phyloP scores from a whole-genome alignment of 2,797 vertebrate species.

The Danio tinwini region DNA sequence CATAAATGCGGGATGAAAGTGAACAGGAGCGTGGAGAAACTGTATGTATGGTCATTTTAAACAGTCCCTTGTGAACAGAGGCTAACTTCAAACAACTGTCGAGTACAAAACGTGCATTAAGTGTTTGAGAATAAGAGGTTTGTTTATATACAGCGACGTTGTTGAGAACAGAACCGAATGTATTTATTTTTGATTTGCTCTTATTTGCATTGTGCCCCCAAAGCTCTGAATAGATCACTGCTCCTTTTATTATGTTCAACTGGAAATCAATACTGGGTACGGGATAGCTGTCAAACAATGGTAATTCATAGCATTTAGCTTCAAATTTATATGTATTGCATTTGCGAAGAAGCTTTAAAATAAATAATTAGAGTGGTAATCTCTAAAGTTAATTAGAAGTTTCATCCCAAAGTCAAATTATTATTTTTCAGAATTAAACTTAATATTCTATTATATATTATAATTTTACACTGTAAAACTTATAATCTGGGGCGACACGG shows the following conservation, averaged over 20 bases:
- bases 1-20: slow-evolving; percentile 39
- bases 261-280: not conserved
- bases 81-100: slow-evolving; percentile 32
- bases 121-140: not conserved
- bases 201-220: slow-evolving; percentile 57
- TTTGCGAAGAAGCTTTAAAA: not conserved
- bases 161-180: slow-evolving; percentile 40
- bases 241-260: slow-evolving; percentile 2
- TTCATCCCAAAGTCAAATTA: not conserved
- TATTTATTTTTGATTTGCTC: slow-evolving; percentile 55
- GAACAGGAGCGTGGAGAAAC: slow-evolving; percentile 35
- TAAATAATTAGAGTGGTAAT: not conserved
- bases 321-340: not conserved
- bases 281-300: slow-evolving; percentile 14
- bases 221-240: slow-evolving; percentile 25
- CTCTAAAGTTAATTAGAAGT: not conserved
- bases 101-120: slow-evolving; percentile 29
- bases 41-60: slow-evolving; percentile 37
- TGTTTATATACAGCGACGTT: slow-evolving; percentile 34
- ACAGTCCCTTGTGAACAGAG: slow-evolving; percentile 9
- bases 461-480: too few species aligned
- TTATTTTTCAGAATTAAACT: not conserved
- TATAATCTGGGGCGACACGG: too few species aligned
- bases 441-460: too few species aligned
- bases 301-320: slow-evolving; percentile 2